Evolutionary conservation across 2,888 invertebrate genomes (phyloP), one percentile per base, ranked within the genome.

Genomic region (Macrosiphum euphorbiae): DNA sequence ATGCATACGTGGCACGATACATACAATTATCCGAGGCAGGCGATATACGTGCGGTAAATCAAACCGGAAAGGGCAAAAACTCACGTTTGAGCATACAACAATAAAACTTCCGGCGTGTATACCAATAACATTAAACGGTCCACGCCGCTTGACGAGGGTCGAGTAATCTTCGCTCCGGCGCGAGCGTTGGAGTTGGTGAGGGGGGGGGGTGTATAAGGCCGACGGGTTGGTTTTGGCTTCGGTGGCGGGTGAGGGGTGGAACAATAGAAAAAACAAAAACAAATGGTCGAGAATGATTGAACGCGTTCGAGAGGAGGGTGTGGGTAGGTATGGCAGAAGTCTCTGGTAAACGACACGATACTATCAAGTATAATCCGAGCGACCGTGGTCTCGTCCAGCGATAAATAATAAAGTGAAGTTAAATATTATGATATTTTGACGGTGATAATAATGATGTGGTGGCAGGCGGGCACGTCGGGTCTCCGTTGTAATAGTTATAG

Each of bases 41-140:
- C 55, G 55, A 88, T n/a, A 47, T 16, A 44, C 24, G 41, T 2
- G 35, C 24, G 50, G 90, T 78, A 90, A 90, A 78, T 90, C 90
- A 78, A 50, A 67, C 50, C 78, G 78, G 35, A 90, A 50, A 78
- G 50, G 50, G 90, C 90, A 35, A 90, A 78, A 78, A 89, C 89
- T 78, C 50, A 78, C 78, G 90, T 90, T 58, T 35, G 90, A 90
- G 78, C 50, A 47, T 47, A 26, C 26, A 78, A 90, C 78, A 90
- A 90, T 90, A 78, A 90, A 90, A 90, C 90, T 90, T 50, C 50
- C 50, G 67, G 90, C 67, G 41, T 61, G 89, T 44, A 89, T 44
- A 90, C 58, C 89, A 90, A 90, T 90, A 47, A 90, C 44, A 44
- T 90, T 90, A 90, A 90, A 90, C 89, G 89, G 61, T 61, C 61